Percentiles rank a stretch among this genome's conserved stretches.
Evolutionary conservation across 2,888 invertebrate species (phyloP).

Genomic region (Colostygia pectinataria): DNA sequence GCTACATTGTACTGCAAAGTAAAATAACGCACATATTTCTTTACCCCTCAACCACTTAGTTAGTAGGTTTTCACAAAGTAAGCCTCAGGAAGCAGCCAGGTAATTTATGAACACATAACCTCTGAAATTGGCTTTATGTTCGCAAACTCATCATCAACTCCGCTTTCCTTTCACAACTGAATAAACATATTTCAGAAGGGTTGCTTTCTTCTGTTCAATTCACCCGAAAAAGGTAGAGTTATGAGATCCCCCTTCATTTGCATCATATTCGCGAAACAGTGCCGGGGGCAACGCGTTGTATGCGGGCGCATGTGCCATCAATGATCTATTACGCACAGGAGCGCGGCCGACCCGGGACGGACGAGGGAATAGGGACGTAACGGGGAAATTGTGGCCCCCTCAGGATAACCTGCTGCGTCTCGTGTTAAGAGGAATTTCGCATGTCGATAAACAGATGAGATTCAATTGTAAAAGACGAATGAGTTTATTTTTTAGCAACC

Average conservation of each 20-base stretch:
- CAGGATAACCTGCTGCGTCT: constrained; percentile 6
- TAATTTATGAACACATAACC: constrained; percentile 9
- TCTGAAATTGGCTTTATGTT: constrained; percentile 9
- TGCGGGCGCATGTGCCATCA: neutral
- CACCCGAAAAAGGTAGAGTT: constrained; percentile 14
- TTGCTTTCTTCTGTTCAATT: constrained; percentile 18
- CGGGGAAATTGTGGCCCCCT: constrained; percentile 8
- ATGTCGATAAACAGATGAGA: constrained; percentile 13
- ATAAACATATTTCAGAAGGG: constrained; percentile 11
- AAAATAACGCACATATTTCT: too few species aligned
- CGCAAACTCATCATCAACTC: constrained; percentile 11
- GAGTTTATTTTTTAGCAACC: too few species aligned
- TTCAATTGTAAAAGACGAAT: too few species aligned
- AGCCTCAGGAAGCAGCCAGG: neutral
- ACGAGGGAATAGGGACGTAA: constrained; percentile 1
- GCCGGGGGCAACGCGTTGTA: neutral
- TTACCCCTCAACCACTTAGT: neutral
- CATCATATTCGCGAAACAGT: constrained; percentile 6
- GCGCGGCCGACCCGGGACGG: neutral
- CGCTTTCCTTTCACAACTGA: constrained; percentile 8
- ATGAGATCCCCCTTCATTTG: constrained; percentile 13
- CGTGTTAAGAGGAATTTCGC: constrained; percentile 4
- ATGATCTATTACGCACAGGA: neutral
- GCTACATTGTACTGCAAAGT: too few species aligned
- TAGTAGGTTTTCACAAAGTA: neutral